Percentiles rank a stretch among this genome's conserved stretches.
Evolutionary conservation across 2,113 vertebrate species (phyloP).

Genomic region (Thunnus thynnus): DNA sequence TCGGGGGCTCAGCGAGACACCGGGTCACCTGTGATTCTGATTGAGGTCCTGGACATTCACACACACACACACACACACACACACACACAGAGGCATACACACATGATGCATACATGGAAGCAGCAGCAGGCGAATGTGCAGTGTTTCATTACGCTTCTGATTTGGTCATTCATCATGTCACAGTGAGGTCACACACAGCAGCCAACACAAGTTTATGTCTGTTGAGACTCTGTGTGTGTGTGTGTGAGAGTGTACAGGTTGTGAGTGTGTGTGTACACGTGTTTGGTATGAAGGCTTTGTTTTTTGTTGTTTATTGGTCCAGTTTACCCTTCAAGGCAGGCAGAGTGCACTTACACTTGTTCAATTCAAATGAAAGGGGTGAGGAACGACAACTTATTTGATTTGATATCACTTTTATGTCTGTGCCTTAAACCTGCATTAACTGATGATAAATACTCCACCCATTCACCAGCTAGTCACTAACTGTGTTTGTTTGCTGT

Average conservation of each 20-base stretch:
- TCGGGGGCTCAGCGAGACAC: slow-evolving; percentile 39
- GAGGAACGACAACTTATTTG: too few relatives aligned
- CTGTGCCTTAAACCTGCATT: too few relatives aligned
- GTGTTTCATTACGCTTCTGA: slow-evolving; percentile 74
- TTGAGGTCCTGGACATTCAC: slow-evolving; percentile 55
- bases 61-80: slow-evolving; percentile 28
- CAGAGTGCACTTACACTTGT: background rate
- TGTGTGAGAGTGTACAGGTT: background rate
- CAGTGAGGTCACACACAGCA: slow-evolving; percentile 58
- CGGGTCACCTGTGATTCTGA: slow-evolving; percentile 71
- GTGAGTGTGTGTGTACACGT: background rate
- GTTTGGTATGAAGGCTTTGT: slow-evolving; percentile 1
- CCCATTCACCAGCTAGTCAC: too few relatives aligned
- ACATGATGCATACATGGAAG: slow-evolving; percentile 34
- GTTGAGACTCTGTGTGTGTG: background rate
- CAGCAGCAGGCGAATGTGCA: slow-evolving; percentile 57
- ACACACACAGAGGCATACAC: slow-evolving; percentile 3
- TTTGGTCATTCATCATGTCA: slow-evolving; percentile 78
- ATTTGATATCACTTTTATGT: too few relatives aligned
- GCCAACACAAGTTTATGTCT: slow-evolving; percentile 60
- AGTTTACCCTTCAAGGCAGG: background rate
- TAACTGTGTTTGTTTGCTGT: too few relatives aligned
- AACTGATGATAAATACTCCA: too few relatives aligned
- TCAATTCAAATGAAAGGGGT: background rate
- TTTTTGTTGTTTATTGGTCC: slow-evolving; percentile 9